Evolutionary conservation across 2,888 invertebrate genomes (phyloP), one percentile per base, ranked within the genome.

Genomic region (Pachymerium ferrugineum): DNA sequence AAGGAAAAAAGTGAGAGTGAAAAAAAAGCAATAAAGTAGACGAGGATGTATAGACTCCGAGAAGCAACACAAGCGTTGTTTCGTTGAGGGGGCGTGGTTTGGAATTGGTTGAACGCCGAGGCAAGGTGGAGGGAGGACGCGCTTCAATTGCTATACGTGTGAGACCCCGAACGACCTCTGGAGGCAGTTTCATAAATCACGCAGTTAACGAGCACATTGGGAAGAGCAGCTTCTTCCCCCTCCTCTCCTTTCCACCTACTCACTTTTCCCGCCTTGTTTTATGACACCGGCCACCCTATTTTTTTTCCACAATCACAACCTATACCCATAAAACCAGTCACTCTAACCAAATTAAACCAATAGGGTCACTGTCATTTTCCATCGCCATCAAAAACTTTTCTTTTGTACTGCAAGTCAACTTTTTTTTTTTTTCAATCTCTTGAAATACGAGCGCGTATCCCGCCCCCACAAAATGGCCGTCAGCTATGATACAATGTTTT

Each of bases 71-170:
- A 47, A 47, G 22, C 22, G 47, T 22, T 47, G 47, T 47, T 47
- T 16, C 47, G 47, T 47, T 47, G 47, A 47, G 19, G 47, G 19
- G 47, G 47, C 47, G 47, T 47, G 47, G 47, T 47, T 47, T 47
- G 47, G 47, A 47, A 47, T 47, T 47, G 47, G 47, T 47, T 47
- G 47, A 47, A 47, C 19, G 47, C 47, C 47, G 47, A 47, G 16
- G 47, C 47, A 16, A 47, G 47, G 47, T 47, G 47, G 47, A 47
- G 47, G 47, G 47, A 47, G 47, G 19, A 47, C 47, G 47, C 47
- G 47, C 47, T 47, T 47, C 47, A 47, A 47, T 47, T 47, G 47
- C 47, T 47, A 47, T 47, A 47, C 47, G 47, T 47, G 47, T 47
- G 47, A 47, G 47, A 47, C 47, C n/a, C 47, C 47, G 47, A 47